These are phyloP conservation scores for Toxostoma redivivum DNA, from an alignment of 2,113 vertebrate species.

Conservation along the genomic window DNA sequence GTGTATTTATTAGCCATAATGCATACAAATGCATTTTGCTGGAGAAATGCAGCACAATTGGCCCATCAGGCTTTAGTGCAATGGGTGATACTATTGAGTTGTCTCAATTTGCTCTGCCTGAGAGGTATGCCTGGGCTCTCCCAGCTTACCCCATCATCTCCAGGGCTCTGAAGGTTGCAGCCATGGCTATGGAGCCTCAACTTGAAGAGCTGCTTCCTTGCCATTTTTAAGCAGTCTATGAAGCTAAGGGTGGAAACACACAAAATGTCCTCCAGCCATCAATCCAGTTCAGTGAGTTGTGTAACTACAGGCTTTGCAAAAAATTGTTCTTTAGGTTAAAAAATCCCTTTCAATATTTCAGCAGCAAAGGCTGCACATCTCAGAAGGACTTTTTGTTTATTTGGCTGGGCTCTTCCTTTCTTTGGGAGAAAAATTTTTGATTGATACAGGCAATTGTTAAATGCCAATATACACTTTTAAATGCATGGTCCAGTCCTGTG, in stretches of 20 bases:
- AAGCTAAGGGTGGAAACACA: not conserved
- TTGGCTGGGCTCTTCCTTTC: not conserved
- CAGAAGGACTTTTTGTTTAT: not conserved
- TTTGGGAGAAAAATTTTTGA: not conserved
- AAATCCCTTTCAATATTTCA: not conserved
- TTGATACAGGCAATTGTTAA: not conserved
- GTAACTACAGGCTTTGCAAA: not conserved
- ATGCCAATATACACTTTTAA: not conserved
- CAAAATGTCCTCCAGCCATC: not conserved
- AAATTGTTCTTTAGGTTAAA: not conserved
- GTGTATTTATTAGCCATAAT: not conserved
- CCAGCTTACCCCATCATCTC: not conserved
- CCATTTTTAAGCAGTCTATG: not conserved
- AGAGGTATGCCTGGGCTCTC: accelerated
- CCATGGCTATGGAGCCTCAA: not conserved
- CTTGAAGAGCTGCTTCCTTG: not conserved
- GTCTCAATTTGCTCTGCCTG: not conserved
- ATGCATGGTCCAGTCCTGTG: not conserved
- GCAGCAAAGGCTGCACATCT: not conserved
- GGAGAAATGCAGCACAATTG: not conserved
- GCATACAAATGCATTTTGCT: not conserved
- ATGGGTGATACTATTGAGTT: not conserved
- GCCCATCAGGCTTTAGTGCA: not conserved
- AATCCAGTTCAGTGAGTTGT: not conserved
- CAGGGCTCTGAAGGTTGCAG: not conserved